Evolutionary conservation across 2,113 vertebrate species (phyloP), one percentile per base, ranked within the genome.

Genomic region (Chrysochloris asiatica): DNA sequence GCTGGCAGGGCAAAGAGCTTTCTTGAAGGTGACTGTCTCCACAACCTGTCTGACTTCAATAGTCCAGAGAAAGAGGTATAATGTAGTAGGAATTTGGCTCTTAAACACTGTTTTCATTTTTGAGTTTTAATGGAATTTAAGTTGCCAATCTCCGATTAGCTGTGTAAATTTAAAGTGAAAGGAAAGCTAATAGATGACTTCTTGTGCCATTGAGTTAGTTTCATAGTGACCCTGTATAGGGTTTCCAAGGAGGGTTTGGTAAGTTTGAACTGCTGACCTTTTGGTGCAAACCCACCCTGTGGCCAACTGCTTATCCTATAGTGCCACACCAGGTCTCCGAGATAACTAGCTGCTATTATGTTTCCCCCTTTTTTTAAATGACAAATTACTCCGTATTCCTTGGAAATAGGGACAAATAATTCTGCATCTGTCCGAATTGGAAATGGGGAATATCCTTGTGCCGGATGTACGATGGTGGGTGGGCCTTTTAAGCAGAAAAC

Each of bases 1-100:
- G 92, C 96, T 97, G 97, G 94, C 97, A 98, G 94, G 95, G 83
- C 80, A 96, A 75, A 93, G 95, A 95, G 92, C 97, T 97, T 97
- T 97, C 97, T 97, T 94, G 93, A 96, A 97, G 96, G 94, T 97
- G 97, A 97, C 95, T 84, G 92, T 95, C 93, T 88, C 1, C 0
- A 95, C 86, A 91, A 91, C 96, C 95, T 96, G 96, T 93, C 88
- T 94, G 54, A 52, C 93, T 96, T 95, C 86, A 87, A 56, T 75
- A 94, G 95, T 94, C 95, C 76, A 78, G 48, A 87, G 54, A 82
- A 63, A 36, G 84, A 94, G 91, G 89, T 67, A 38, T 36, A 92
- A 47, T 76, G 87, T 67, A 48, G 85, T 45, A 94, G 91, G n/a
- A n/a, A n/a, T n/a, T n/a, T n/a, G 28, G 65, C 79, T 96, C 91